A percentile compares a stretch with the other conserved stretches of the same genome.
phyloP scores from a whole-genome alignment of 2,888 invertebrate genomes.

The Petrolisthes cinctipes region DNA sequence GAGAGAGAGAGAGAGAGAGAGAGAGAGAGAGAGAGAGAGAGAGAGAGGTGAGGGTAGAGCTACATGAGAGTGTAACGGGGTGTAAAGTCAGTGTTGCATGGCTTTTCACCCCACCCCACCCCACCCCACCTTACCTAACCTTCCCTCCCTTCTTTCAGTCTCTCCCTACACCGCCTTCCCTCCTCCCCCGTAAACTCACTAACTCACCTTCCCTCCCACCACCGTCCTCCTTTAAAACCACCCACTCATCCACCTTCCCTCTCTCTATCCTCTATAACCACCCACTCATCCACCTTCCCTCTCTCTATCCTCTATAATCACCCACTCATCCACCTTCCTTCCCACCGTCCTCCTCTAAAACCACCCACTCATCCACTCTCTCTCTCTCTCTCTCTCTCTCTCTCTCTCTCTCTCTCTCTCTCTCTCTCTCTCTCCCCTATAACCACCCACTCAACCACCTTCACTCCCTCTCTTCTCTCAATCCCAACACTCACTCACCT shows the following conservation, averaged over 20 bases:
- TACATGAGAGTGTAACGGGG: not conserved
- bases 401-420: too few relatives aligned
- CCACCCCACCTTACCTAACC: not conserved
- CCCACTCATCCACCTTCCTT: not conserved
- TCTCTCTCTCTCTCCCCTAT: not conserved
- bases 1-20: constrained; percentile 18
- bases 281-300: not conserved
- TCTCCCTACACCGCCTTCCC: not conserved
- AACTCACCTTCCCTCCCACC: not conserved
- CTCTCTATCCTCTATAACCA: not conserved
- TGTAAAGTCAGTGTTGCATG: constrained; percentile 10
- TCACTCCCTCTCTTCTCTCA: not conserved
- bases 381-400: not conserved
- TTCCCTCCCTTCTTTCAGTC: not conserved
- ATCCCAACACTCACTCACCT: not conserved
- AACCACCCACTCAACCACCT: not conserved
- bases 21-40: constrained; percentile 16
- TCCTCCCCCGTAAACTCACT: not conserved
- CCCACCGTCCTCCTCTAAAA: not conserved
- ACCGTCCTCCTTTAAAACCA: not conserved
- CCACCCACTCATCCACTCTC: too few relatives aligned
- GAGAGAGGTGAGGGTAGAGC: not conserved
- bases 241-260: not conserved
- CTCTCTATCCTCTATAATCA: not conserved
- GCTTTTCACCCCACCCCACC: not conserved